Evolutionary conservation across 1,140 invertebrate species (phyloP).

Genomic region (Teleogryllus occipitalis): DNA sequence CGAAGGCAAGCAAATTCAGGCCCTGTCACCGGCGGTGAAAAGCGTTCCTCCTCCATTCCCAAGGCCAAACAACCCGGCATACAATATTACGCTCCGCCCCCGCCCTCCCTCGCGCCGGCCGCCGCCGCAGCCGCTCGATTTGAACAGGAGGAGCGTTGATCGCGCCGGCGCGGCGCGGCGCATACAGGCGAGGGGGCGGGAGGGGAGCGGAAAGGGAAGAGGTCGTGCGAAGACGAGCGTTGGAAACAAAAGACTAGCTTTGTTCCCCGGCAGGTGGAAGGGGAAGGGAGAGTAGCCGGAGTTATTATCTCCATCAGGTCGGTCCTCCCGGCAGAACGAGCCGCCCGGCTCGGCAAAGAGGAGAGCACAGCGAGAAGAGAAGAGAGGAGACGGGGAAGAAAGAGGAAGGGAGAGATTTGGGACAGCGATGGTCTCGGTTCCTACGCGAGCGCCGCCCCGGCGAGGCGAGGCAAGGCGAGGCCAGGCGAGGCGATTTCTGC

Average conservation of each 20-base stretch:
- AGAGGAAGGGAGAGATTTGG: neutral
- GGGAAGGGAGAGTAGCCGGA: neutral
- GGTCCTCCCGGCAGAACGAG: neutral
- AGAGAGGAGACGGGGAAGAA: neutral
- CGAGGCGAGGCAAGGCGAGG: too few relatives aligned
- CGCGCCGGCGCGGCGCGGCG: too few relatives aligned
- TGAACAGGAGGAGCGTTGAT: neutral
- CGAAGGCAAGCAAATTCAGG: too few relatives aligned
- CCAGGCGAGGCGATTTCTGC: neutral
- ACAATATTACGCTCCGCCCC: too few relatives aligned
- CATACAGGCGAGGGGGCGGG: neutral
- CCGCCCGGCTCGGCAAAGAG: neutral
- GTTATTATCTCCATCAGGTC: neutral
- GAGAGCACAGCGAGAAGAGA: neutral
- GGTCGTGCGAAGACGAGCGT: constrained; percentile 2
- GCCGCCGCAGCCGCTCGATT: neutral
- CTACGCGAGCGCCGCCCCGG: neutral
- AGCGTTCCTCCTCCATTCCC: too few relatives aligned
- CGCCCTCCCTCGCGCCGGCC: too few relatives aligned
- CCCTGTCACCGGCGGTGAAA: too few relatives aligned
- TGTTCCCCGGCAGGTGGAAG: neutral
- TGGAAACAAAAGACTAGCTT: neutral
- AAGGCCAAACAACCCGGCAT: too few relatives aligned
- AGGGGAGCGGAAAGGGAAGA: neutral
- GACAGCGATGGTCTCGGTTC: neutral